Conservation (phyloP, 1,140 invertebrate genomes). For the Drosophila miranda region DNA sequence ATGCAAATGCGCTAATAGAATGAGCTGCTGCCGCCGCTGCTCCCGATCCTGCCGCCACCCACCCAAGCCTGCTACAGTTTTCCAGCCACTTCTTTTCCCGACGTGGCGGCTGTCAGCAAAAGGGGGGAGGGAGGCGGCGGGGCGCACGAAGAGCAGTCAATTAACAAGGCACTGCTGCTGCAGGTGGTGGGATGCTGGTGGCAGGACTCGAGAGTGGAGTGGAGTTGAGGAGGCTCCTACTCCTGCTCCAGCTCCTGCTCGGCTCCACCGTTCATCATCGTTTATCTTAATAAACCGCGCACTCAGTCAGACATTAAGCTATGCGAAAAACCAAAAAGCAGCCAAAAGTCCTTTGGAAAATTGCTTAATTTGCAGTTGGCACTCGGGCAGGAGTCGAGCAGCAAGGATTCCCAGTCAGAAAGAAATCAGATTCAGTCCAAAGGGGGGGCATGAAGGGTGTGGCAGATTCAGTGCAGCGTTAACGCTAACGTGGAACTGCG, state of each 20-base stretch:
- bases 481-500: conserved; percentile 58
- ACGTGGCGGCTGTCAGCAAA: conserved; percentile 24
- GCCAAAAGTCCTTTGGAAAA: conserved; percentile 74
- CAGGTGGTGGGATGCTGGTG: conserved; percentile 28
- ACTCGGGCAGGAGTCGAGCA: conserved; percentile 35
- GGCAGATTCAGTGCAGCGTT: conserved; percentile 60
- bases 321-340: conserved; percentile 61
- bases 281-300: conserved; percentile 79
- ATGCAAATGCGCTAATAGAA: conserved; percentile 76
- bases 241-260: too few relatives aligned
- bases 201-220: neutral
- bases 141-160: conserved; percentile 38
- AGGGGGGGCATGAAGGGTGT: conserved; percentile 5
- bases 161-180: conserved; percentile 42
- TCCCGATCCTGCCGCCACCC: conserved; percentile 1
- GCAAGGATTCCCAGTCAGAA: neutral
- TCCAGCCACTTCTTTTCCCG: neutral
- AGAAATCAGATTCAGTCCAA: conserved; percentile 31
- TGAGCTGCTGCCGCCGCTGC: conserved; percentile 25
- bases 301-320: conserved; percentile 75
- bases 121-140: conserved; percentile 25
- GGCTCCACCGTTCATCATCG: conserved; percentile 69
- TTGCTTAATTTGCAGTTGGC: conserved; percentile 77
- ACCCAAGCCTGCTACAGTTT: conserved; percentile 11
- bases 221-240: neutral